Evolutionary conservation across 92 coral and sea anemone genomes (phyloP), one percentile per base, ranked within the genome.

Genomic region (Porites evermanni): DNA sequence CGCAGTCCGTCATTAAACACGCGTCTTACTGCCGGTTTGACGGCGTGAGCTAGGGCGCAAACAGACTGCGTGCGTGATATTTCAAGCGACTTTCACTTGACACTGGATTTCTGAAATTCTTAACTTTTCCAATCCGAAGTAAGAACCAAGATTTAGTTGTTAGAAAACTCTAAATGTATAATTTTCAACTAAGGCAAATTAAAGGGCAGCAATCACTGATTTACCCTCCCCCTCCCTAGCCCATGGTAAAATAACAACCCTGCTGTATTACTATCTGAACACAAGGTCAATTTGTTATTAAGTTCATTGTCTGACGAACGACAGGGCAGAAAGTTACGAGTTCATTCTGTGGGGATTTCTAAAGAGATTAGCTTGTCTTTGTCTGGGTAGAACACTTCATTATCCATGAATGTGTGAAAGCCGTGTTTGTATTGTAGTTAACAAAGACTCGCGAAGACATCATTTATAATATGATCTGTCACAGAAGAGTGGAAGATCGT

Each of bases 401-500:
- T 64, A n/a, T 12, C 44, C 26, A 13, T 67, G 13, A 20, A 44
- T 64, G 53, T 77, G 53, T 38, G 73, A 65, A 74, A 67, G 24
- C 65, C 53, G 63, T 51, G 61, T 17, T 53, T 19, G 14, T 19
- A n/a, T 79, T 80, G 21, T 14, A 68, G 7, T 52, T 12, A 2
- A 21, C 84, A 68, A 80, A 19, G 72, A 20, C 23, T 38, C 72
- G 47, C 23, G 66, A 64, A 78, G 53, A 53, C 52, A 13, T 24
- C 68, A 61, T 77, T 77, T 32, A 29, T 65, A 60, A 58, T 12
- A 56, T 75, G 19, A 50, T 64, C 64, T 78, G 70, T 78, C 58
- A 64, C 4, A 3, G 82, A 12, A 32, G 71, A 83, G 74, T 54
- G 68, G 64, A 73, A 83, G 47, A 64, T 12, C 61, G 78, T 72